phyloP scores from a whole-genome alignment of 2,113 vertebrate species.

The Dermatemys mawii region DNA sequence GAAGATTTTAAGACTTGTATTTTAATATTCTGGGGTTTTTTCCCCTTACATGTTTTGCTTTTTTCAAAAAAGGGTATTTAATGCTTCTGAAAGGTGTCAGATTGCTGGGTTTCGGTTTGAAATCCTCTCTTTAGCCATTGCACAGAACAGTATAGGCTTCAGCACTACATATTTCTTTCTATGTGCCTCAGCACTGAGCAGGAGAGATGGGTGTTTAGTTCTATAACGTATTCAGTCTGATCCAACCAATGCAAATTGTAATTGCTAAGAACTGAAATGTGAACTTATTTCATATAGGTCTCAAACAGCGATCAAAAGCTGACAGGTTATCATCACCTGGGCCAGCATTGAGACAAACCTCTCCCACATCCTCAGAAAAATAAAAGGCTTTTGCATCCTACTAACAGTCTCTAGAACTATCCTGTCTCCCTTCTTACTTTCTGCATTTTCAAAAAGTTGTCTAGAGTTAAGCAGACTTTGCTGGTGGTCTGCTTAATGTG shows the following conservation, averaged over 20 bases:
- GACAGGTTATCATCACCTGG: neutral
- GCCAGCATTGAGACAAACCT: neutral
- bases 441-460: neutral
- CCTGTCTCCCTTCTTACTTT: neutral
- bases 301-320: neutral
- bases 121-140: rapidly evolving
- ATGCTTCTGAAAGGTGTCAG: neutral
- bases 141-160: neutral
- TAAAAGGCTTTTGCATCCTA: rapidly evolving
- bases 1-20: neutral
- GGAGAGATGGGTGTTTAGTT: neutral
- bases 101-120: neutral
- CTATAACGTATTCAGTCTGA: neutral
- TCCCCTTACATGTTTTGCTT: neutral
- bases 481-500: neutral
- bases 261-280: neutral
- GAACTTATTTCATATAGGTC: neutral
- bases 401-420: neutral
- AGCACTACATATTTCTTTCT: neutral
- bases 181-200: neutral
- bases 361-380: neutral
- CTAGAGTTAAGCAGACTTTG: neutral
- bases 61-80: neutral
- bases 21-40: neutral
- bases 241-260: neutral